Evolutionary conservation across 1,140 invertebrate genomes (phyloP), one percentile per base, ranked within the genome.

Genomic region (Diuraphis noxia): DNA sequence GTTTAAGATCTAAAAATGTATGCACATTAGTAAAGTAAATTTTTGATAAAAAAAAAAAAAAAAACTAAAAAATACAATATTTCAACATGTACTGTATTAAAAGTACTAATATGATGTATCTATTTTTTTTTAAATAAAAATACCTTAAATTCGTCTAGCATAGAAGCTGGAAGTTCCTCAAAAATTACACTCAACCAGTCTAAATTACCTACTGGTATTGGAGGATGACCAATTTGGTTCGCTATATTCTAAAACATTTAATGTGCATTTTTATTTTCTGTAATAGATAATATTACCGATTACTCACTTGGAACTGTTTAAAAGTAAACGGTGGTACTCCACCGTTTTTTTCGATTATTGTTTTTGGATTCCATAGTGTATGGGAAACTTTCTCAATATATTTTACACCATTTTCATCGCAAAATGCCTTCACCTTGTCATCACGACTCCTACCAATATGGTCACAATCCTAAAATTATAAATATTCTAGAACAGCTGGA

Each of bases 321-420:
- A 96, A 97, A 0, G 96, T 97, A 2, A 97, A 94, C 4, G 96
- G 96, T 17, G 96, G 96, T 79, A 95, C 95, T 5, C 96, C 96
- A 4, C 96, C 96, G 93, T 97, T 97, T 41, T 95, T 95, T 52
- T 95, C 93, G 17, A 97, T 95, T 77, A 97, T 95, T 52, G 94
- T 94, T 82, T 95, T 94, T 0, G 96, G 95, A 93, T 96, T 95
- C 95, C 96, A 97, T 19, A 97, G 94, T 1, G 96, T 97, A 93
- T 97, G 96, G 0, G 96, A 96, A 3, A 96, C 95, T 93, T 95
- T 94, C 92, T 96, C 96, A 36, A 94, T 93, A 40, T 94, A 95
- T 89, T 94, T 93, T 3, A 96, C 94, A 77, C 94, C 94, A 41
- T 94, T 93, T 90, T 95, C 94, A 2, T 93, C 92, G 92, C 96